phyloP scores from a whole-genome alignment of 1,140 invertebrate genomes.

The Cotesia chilonis region DNA sequence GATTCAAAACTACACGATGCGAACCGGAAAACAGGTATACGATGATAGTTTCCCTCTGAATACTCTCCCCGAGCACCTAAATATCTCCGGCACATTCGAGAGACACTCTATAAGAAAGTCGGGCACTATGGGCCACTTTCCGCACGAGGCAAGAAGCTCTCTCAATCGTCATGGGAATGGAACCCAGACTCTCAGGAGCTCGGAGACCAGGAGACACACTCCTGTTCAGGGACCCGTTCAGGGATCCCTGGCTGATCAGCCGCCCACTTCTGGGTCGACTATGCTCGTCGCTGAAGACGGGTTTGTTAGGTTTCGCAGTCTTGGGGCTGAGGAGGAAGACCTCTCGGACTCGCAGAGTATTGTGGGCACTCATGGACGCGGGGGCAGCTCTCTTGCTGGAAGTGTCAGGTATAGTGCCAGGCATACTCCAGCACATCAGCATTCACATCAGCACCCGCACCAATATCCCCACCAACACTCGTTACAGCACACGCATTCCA shows the following conservation, averaged over 20 bases:
- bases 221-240: conserved; percentile 48
- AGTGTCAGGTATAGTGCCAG: conserved; percentile 60
- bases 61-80: conserved; percentile 68
- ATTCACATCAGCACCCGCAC: conserved; percentile 44
- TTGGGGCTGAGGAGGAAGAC: conserved; percentile 67
- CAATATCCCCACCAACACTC: conserved; percentile 50
- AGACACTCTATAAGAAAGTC: conserved; percentile 65
- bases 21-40: conserved; percentile 80
- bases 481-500: conserved; percentile 49
- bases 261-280: conserved; percentile 60
- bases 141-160: conserved; percentile 61
- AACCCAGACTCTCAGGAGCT: conserved; percentile 54
- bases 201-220: conserved; percentile 52
- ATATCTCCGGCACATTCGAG: conserved; percentile 64
- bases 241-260: conserved; percentile 50
- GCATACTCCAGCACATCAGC: conserved; percentile 47
- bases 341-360: conserved; percentile 58
- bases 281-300: conserved; percentile 88
- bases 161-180: conserved; percentile 63
- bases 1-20: conserved; percentile 81
- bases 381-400: conserved; percentile 57
- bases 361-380: conserved; percentile 56
- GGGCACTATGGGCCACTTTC: conserved; percentile 62
- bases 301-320: conserved; percentile 80
- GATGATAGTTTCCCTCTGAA: conserved; percentile 72